phyloP scores from a whole-genome alignment of 2,113 vertebrate species.

The Engraulis encrasicolus region DNA sequence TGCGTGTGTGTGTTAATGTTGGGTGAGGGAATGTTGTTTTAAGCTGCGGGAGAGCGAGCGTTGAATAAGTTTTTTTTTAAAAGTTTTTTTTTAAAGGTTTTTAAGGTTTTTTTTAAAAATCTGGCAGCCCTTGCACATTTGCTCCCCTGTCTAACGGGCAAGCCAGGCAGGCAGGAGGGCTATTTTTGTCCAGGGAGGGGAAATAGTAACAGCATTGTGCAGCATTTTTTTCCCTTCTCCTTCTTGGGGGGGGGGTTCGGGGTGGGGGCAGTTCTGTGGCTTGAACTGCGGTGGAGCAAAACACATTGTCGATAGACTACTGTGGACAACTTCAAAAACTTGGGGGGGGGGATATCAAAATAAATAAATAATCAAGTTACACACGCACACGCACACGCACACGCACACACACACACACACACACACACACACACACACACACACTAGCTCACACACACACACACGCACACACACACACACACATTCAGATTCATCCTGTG shows the following conservation, averaged over 20 bases:
- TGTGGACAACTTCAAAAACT: not conserved
- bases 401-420: no score
- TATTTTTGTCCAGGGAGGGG: slow-evolving; percentile 35
- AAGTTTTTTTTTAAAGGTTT: no score
- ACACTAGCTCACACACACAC: no score
- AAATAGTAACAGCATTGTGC: slow-evolving; percentile 32
- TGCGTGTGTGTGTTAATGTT: no score
- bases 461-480: no score
- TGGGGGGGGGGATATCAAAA: not conserved
- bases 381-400: no score
- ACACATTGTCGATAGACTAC: not conserved
- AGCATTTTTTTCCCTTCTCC: no score
- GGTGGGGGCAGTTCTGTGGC: not conserved
- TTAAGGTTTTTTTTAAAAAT: no score
- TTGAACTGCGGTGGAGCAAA: not conserved
- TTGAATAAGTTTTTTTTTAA: slow-evolving; percentile 42
- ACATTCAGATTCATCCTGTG: no score
- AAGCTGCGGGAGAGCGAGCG: slow-evolving; percentile 32
- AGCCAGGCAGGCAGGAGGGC: no score
- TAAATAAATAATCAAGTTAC: not conserved
- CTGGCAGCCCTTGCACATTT: slow-evolving; percentile 35
- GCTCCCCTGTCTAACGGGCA: slow-evolving; percentile 10
- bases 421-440: no score
- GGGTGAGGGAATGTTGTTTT: slow-evolving; percentile 44
- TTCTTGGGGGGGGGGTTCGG: not conserved